These are phyloP conservation scores for Linnaemya vulpina DNA, from an alignment of 2,888 invertebrate species.

Conservation along the genomic window DNA sequence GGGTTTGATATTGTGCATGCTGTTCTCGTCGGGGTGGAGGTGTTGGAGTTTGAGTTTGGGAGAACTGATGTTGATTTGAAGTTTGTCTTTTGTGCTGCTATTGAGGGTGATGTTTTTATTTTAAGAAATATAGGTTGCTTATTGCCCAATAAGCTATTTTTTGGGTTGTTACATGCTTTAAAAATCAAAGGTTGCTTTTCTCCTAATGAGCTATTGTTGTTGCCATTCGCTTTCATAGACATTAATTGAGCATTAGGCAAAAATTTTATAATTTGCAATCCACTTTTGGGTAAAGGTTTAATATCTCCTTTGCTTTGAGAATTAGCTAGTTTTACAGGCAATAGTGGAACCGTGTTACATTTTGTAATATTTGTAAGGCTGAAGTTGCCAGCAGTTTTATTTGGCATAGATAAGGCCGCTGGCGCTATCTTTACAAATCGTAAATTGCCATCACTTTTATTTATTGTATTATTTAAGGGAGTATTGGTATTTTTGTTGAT, in stretches of 20 bases:
- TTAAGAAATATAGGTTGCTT: constrained; percentile 6
- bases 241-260: constrained; percentile 55
- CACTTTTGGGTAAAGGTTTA: constrained; percentile 47
- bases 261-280: constrained; percentile 65
- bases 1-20: neutral
- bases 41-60: neutral
- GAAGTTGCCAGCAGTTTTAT: constrained; percentile 17
- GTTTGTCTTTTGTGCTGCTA: neutral
- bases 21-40: neutral
- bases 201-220: constrained; percentile 14
- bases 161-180: constrained; percentile 4
- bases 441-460: constrained; percentile 38
- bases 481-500: constrained; percentile 29
- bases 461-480: neutral
- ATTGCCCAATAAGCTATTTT: neutral
- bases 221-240: constrained; percentile 16
- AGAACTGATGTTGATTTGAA: neutral
- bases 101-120: neutral
- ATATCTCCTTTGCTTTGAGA: constrained; percentile 19
- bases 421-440: constrained; percentile 50
- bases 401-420: neutral
- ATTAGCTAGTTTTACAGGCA: constrained; percentile 42
- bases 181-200: constrained; percentile 15
- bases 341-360: neutral
- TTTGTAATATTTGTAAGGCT: constrained; percentile 18